Evolutionary conservation across 2,113 vertebrate genomes (phyloP).

Genomic region (Aleadryas rufinucha): DNA sequence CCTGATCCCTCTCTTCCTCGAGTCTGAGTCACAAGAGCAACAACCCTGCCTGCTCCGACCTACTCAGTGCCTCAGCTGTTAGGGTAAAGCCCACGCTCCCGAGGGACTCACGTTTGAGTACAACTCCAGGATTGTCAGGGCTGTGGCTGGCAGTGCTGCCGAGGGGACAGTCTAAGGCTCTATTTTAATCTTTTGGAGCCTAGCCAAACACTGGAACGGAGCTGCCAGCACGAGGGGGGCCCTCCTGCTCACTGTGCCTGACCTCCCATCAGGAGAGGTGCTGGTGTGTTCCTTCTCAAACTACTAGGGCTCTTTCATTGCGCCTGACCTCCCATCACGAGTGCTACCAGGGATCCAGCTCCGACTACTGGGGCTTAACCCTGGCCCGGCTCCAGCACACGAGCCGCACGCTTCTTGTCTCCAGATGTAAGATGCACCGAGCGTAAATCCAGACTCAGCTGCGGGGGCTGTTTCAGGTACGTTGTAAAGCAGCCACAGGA

Average conservation of each 20-base stretch:
- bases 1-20: slow-evolving; percentile 24
- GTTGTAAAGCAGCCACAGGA: neutral
- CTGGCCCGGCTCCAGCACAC: slow-evolving; percentile 25
- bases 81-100: slow-evolving; percentile 47
- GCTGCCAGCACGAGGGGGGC: slow-evolving; percentile 61
- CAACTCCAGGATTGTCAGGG: slow-evolving; percentile 65
- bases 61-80: slow-evolving; percentile 59
- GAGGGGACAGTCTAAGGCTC: slow-evolving; percentile 67
- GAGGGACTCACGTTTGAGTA: slow-evolving; percentile 51
- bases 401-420: slow-evolving; percentile 21
- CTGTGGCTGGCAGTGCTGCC: slow-evolving; percentile 43
- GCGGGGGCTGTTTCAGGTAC: neutral
- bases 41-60: slow-evolving; percentile 1
- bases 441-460: neutral
- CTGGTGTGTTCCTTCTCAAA: slow-evolving; percentile 59
- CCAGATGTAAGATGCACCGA: slow-evolving; percentile 42
- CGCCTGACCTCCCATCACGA: slow-evolving; percentile 62
- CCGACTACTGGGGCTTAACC: slow-evolving; percentile 31
- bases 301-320: slow-evolving; percentile 63
- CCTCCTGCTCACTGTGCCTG: slow-evolving; percentile 53
- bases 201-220: slow-evolving; percentile 51
- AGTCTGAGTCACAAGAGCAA: slow-evolving; percentile 30
- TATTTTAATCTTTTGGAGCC: slow-evolving; percentile 66
- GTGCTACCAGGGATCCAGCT: slow-evolving; percentile 58
- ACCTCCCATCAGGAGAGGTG: slow-evolving; percentile 68